These are phyloP conservation scores for Aphaenogaster rudis DNA, from an alignment of 1,140 invertebrate species.

Conservation along the genomic window DNA sequence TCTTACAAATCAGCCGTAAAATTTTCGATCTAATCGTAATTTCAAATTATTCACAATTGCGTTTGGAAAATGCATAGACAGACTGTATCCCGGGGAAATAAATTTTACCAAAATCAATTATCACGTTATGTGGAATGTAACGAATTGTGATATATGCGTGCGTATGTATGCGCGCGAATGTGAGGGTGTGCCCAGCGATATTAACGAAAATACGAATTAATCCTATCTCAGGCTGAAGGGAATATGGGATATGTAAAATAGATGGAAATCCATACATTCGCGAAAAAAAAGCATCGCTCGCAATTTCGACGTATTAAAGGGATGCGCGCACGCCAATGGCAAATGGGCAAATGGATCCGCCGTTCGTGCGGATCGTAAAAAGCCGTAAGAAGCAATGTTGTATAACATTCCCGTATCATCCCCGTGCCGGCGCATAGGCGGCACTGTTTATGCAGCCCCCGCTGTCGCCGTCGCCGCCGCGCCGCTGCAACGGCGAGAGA, in stretches of 20 bases:
- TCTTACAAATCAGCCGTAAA: background rate
- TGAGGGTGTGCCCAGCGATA: background rate
- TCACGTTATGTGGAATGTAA: constrained; percentile 28
- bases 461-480: too few relatives aligned
- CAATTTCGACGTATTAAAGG: constrained; percentile 45
- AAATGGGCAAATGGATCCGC: constrained; percentile 27
- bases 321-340: background rate
- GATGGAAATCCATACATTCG: constrained; percentile 20
- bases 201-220: constrained; percentile 51
- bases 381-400: constrained; percentile 57
- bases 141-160: background rate
- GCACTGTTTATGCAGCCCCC: constrained; percentile 61
- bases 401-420: constrained; percentile 37
- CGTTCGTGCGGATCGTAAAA: constrained; percentile 25
- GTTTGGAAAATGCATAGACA: background rate
- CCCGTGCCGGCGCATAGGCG: background rate
- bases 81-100: background rate
- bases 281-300: background rate
- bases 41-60: background rate
- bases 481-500: background rate
- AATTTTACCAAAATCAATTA: constrained; percentile 7
- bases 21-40: constrained; percentile 12
- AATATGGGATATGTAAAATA: background rate
- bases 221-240: background rate
- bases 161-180: background rate